Evolutionary conservation across 2,888 invertebrate species (phyloP).

Genomic region (Cantharis flavilabris): DNA sequence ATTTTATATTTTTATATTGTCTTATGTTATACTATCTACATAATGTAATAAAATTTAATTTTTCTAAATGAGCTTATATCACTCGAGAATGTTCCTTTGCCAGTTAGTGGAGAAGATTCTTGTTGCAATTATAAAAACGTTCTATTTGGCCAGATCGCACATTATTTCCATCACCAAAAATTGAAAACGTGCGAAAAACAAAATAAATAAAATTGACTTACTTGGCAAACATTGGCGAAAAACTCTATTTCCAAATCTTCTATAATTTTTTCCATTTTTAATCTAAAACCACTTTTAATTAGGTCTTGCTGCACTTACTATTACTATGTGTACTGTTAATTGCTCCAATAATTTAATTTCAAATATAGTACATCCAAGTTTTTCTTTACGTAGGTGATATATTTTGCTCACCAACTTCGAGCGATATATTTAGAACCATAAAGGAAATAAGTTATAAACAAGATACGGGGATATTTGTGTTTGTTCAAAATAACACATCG

Average conservation of each 20-base stretch:
- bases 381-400: conserved; percentile 44
- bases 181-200: too few species aligned
- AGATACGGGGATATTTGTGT: conserved; percentile 67
- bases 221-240: neutral
- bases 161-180: too few species aligned
- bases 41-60: too few species aligned
- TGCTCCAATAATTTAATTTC: neutral
- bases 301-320: neutral
- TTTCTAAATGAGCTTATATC: neutral
- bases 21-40: too few species aligned
- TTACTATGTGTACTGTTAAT: neutral
- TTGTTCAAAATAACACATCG: conserved; percentile 78
- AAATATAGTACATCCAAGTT: neutral
- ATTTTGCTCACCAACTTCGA: conserved; percentile 43
- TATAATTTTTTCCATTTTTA: neutral
- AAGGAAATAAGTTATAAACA: conserved; percentile 46
- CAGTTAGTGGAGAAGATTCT: neutral
- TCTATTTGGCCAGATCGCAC: too few species aligned
- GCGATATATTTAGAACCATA: conserved; percentile 46
- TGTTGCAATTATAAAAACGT: too few species aligned
- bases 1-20: too few species aligned
- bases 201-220: neutral
- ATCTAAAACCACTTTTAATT: neutral
- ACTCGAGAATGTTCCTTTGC: neutral
- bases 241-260: neutral